Percentiles rank a stretch among this genome's conserved stretches.
phyloP scores from a whole-genome alignment of 2,888 invertebrate genomes.

The Cephus sareptanus region DNA sequence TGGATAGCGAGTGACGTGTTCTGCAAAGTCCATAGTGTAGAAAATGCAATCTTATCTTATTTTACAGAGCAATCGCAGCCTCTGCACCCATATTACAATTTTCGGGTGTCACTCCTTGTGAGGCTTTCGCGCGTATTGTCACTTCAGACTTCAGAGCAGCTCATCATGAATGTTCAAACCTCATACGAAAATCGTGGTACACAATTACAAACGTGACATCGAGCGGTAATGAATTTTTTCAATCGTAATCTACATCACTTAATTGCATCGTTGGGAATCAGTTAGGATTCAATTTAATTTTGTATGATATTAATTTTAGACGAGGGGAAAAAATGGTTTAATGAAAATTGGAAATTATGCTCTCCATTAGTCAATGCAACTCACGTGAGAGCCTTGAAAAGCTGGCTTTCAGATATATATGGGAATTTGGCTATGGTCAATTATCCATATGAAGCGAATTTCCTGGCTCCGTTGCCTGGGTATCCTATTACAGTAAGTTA shows the following conservation, averaged over 20 bases:
- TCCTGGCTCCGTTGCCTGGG: slow-evolving; percentile 85
- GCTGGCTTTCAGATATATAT: slow-evolving; percentile 80
- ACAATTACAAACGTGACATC: slow-evolving; percentile 70
- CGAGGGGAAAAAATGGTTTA: slow-evolving; percentile 78
- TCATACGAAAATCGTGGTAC: slow-evolving; percentile 84
- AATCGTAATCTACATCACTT: not conserved
- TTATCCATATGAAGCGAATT: slow-evolving; percentile 90
- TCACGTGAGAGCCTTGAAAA: slow-evolving; percentile 72
- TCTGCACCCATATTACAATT: slow-evolving; percentile 94
- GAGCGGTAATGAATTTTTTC: slow-evolving; percentile 66
- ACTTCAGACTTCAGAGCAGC: slow-evolving; percentile 79
- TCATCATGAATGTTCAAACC: slow-evolving; percentile 73
- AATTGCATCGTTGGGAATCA: slow-evolving; percentile 3
- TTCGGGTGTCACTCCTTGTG: slow-evolving; percentile 81
- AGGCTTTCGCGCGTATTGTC: slow-evolving; percentile 80
- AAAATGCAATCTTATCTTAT: slow-evolving; percentile 12
- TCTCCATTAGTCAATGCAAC: slow-evolving; percentile 71
- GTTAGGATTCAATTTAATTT: slow-evolving; percentile 1
- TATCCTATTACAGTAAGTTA: slow-evolving; percentile 78
- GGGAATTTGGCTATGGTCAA: slow-evolving; percentile 92
- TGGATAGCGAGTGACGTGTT: not conserved
- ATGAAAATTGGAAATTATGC: slow-evolving; percentile 82
- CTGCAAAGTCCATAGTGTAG: not conserved
- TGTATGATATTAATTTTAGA: slow-evolving; percentile 58
- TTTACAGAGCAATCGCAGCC: slow-evolving; percentile 84